These are phyloP conservation scores for Cinara cedri DNA, from an alignment of 2,888 invertebrate species.

Conservation along the genomic window DNA sequence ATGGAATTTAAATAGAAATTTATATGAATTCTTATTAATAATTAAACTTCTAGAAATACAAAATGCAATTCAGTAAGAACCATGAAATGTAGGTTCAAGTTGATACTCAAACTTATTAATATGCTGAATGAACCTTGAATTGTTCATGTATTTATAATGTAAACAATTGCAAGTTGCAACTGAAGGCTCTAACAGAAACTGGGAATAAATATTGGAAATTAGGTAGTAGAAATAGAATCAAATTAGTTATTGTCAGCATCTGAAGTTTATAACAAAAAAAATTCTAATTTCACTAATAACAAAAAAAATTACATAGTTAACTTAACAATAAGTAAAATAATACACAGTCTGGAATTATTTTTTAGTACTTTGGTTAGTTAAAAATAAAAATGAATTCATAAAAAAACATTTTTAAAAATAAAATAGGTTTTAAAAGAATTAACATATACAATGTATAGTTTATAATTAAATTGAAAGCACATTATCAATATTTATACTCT, in stretches of 20 bases:
- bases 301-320: background rate
- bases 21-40: background rate
- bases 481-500: background rate
- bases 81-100: constrained; percentile 61
- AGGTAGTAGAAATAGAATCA: background rate
- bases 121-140: constrained; percentile 63
- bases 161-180: constrained; percentile 66
- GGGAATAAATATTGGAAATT: background rate
- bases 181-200: constrained; percentile 63
- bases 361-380: background rate
- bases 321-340: background rate
- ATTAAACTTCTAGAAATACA: too few species aligned
- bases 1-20: too few species aligned
- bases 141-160: constrained; percentile 63
- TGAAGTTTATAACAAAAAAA: background rate
- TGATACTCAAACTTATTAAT: constrained; percentile 64
- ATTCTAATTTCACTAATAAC: background rate
- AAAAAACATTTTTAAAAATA: background rate
- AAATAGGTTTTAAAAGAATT: background rate
- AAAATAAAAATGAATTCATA: background rate
- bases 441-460: background rate
- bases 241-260: background rate
- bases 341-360: background rate
- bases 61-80: background rate
- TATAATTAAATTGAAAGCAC: background rate